phyloP scores from a whole-genome alignment of 2,888 invertebrate genomes.

The Cataglyphis rosenhaueri region DNA sequence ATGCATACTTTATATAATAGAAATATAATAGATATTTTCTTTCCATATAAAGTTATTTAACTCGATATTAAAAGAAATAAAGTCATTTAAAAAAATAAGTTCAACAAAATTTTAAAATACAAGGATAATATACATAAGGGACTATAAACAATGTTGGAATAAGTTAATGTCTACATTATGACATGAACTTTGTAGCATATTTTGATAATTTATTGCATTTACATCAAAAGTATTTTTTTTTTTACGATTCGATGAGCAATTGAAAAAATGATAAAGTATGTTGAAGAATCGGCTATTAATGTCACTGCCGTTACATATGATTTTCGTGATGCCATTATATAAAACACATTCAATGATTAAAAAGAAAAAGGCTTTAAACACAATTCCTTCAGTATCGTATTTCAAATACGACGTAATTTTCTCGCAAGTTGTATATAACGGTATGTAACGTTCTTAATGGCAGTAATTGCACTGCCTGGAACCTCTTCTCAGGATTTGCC shows the following conservation, averaged over 20 bases:
- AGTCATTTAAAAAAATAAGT: not conserved
- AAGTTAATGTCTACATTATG: constrained; percentile 13
- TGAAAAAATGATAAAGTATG: constrained; percentile 20
- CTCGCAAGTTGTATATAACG: constrained; percentile 14
- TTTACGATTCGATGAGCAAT: constrained; percentile 20
- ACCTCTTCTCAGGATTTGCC: constrained; percentile 84
- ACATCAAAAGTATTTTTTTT: constrained; percentile 36
- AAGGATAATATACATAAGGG: constrained; percentile 5
- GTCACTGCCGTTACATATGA: not conserved
- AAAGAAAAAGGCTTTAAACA: constrained; percentile 24
- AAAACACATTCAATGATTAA: constrained; percentile 19
- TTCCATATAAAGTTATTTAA: not conserved
- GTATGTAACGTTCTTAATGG: constrained; percentile 31
- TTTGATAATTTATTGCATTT: constrained; percentile 44
- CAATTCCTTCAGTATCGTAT: constrained; percentile 14
- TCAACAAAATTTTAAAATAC: not conserved
- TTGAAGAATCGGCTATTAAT: constrained; percentile 2
- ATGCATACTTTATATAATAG: not conserved
- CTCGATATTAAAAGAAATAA: constrained; percentile 6
- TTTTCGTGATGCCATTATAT: constrained; percentile 19
- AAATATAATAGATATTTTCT: not conserved
- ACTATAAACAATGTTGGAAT: constrained; percentile 25
- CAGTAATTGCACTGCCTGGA: constrained; percentile 34
- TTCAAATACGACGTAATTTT: constrained; percentile 28
- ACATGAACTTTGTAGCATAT: constrained; percentile 19